Evolutionary conservation across 64 coral and sea anemone species (phyloP).

Genomic region (Trachythela sp.): DNA sequence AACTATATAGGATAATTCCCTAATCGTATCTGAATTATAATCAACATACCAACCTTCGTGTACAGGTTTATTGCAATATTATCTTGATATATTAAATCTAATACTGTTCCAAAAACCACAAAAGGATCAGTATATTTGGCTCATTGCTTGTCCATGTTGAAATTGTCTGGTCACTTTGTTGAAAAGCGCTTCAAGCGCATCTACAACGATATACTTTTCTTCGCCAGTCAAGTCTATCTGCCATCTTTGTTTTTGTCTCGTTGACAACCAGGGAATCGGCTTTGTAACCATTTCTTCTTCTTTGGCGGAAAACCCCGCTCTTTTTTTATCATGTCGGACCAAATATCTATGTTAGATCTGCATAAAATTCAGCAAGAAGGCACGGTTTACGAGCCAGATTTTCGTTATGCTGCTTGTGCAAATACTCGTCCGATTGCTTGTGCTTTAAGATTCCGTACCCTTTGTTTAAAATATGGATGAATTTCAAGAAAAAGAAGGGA

Average conservation of each 20-base stretch:
- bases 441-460: neutral
- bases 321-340: too few species aligned
- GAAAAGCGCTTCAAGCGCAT: neutral
- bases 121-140: neutral
- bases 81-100: too few species aligned
- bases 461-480: neutral
- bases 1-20: neutral
- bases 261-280: neutral
- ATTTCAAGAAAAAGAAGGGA: neutral
- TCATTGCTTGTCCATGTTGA: too few species aligned
- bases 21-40: neutral
- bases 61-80: neutral
- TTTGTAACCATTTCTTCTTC: neutral
- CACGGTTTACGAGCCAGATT: neutral
- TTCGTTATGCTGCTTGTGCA: neutral
- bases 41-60: neutral
- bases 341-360: neutral
- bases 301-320: neutral
- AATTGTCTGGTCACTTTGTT: neutral
- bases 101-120: neutral
- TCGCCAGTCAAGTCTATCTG: neutral
- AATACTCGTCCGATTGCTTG: neutral
- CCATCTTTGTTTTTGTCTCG: neutral
- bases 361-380: neutral
- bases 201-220: neutral